Conservation (phyloP, 2,888 invertebrate species). For the Pycnomerus fuliginosus region DNA sequence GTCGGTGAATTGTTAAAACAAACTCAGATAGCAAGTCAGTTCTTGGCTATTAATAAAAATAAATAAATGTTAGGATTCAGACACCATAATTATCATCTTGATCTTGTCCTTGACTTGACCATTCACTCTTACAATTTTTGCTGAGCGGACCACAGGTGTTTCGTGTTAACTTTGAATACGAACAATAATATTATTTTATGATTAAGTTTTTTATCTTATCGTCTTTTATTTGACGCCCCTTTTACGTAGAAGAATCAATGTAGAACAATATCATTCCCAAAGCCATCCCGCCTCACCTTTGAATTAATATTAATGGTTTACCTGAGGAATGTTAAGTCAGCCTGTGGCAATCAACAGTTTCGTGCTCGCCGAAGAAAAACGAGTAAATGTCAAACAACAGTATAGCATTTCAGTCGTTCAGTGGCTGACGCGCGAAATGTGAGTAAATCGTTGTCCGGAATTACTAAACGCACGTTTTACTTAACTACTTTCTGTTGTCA, state of each 20-base stretch:
- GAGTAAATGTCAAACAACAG: conserved; percentile 23
- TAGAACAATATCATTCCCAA: conserved; percentile 1
- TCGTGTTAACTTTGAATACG: too few relatives aligned
- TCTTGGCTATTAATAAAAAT: neutral
- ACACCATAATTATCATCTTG: neutral
- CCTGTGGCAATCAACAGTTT: conserved; percentile 5
- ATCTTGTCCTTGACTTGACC: conserved; percentile 12
- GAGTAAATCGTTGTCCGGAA: too few relatives aligned
- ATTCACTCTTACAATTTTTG: conserved; percentile 6
- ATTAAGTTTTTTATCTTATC: neutral
- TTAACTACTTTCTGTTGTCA: too few relatives aligned
- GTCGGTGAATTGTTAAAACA: neutral
- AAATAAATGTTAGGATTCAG: neutral
- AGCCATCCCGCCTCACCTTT: neutral
- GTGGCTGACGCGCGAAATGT: conserved; percentile 14
- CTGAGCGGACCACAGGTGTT: conserved; percentile 7
- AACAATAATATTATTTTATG: neutral
- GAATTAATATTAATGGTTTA: conserved; percentile 1
- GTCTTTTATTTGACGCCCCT: neutral
- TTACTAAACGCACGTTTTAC: too few relatives aligned
- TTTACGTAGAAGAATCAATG: neutral
- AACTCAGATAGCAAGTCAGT: neutral
- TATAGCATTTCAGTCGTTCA: conserved; percentile 12
- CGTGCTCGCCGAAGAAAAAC: conserved; percentile 19
- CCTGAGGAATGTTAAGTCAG: conserved; percentile 20